Conservation (phyloP, 2,888 invertebrate species). For the Fabriciana adippe region DNA sequence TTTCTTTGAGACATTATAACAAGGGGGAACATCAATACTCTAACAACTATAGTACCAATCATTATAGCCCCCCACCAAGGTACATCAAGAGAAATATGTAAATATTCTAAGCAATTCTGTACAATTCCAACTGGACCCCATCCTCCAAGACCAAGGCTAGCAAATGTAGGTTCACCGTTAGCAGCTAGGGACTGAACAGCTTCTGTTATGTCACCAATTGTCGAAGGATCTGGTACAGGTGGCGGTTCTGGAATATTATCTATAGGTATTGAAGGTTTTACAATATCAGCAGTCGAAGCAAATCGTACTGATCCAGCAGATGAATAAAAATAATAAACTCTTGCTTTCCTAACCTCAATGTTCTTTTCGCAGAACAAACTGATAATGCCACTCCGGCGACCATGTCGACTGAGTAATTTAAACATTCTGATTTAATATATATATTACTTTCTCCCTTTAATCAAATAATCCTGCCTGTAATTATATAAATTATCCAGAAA, state of each 20-base stretch:
- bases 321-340: conserved; percentile 71
- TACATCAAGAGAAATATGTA: conserved; percentile 90
- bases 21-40: conserved; percentile 91
- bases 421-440: conserved; percentile 58
- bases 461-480: conserved; percentile 9
- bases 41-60: conserved; percentile 89
- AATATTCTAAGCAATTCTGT: conserved; percentile 89
- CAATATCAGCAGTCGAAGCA: conserved; percentile 62
- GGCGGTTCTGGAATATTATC: conserved; percentile 76
- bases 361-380: conserved; percentile 69
- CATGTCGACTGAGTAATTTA: conserved; percentile 68
- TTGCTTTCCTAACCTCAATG: conserved; percentile 76
- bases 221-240: conserved; percentile 67
- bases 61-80: conserved; percentile 98
- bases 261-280: conserved; percentile 53
- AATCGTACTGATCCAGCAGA: conserved; percentile 65
- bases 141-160: conserved; percentile 91
- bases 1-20: conserved; percentile 92
- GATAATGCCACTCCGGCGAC: conserved; percentile 65
- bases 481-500: conserved; percentile 19
- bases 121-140: conserved; percentile 92
- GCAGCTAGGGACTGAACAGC: conserved; percentile 68
- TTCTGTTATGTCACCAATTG: conserved; percentile 58
- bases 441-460: background rate
- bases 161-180: conserved; percentile 89